Percentiles rank a stretch among this genome's conserved stretches.
Conservation (phyloP, 2,113 vertebrate genomes). For the Coptodon bakossiorum region DNA sequence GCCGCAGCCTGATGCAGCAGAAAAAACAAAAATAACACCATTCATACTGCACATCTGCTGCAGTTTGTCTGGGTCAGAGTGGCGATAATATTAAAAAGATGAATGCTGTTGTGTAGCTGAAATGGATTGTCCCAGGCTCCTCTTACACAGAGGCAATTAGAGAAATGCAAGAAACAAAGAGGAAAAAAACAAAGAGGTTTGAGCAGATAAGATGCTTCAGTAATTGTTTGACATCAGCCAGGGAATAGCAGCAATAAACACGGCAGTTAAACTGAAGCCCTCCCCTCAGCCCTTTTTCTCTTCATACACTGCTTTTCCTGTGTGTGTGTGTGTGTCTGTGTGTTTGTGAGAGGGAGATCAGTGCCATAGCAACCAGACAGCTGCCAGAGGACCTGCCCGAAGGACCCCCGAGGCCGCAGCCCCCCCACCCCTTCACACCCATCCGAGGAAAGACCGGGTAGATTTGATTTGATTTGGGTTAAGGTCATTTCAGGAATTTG, state of each 20-base stretch:
- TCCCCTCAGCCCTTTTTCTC: background rate
- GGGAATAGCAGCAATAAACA: conserved; percentile 23
- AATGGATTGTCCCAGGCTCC: background rate
- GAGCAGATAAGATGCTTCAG: conserved; percentile 5
- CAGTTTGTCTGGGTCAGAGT: background rate
- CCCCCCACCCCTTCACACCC: background rate
- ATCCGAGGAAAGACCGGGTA: background rate
- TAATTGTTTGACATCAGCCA: conserved; percentile 1
- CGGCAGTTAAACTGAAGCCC: background rate
- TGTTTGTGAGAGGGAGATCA: background rate
- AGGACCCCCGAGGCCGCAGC: background rate
- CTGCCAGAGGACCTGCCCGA: background rate
- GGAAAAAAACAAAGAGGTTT: conserved; percentile 3
- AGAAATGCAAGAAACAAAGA: conserved; percentile 1
- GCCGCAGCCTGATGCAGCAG: background rate
- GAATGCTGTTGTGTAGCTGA: background rate
- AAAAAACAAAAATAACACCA: background rate
- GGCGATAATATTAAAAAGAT: background rate
- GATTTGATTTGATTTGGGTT: background rate
- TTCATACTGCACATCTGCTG: background rate
- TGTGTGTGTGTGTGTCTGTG: background rate
- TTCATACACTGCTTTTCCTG: conserved; percentile 1
- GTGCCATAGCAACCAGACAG: conserved; percentile 28
- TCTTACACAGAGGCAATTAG: conserved; percentile 3
- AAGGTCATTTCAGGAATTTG: background rate